Percentiles rank a stretch among this genome's conserved stretches.
phyloP scores from a whole-genome alignment of 2,113 vertebrate genomes.

The Otolemur garnettii region DNA sequence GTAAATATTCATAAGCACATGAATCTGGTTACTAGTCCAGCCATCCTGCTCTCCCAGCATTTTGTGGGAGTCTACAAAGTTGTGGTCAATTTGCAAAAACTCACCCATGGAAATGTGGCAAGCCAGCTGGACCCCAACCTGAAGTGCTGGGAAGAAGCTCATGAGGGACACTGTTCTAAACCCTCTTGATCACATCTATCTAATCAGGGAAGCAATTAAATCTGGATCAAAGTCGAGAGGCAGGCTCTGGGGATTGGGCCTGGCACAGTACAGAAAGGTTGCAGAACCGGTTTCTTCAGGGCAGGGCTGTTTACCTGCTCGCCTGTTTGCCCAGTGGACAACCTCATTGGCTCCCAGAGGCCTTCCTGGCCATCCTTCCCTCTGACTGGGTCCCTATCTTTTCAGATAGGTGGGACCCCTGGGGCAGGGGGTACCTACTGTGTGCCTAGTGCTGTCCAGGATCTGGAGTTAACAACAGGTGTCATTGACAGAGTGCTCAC shows the following conservation, averaged over 20 bases:
- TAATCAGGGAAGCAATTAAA: conserved; percentile 57
- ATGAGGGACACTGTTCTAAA: conserved; percentile 55
- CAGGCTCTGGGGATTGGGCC: conserved; percentile 52
- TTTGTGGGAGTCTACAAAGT: background rate
- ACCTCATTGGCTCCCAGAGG: conserved; percentile 42
- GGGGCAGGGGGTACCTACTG: conserved; percentile 5
- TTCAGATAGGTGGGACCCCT: background rate
- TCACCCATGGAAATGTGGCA: background rate
- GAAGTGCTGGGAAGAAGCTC: conserved; percentile 23
- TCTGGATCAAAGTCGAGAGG: conserved; percentile 56
- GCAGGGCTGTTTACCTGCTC: conserved; percentile 51
- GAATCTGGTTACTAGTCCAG: background rate
- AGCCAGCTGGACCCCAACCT: background rate
- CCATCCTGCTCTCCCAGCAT: background rate
- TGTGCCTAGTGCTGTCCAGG: conserved; percentile 50
- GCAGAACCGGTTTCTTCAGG: conserved; percentile 71
- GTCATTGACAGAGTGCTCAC: background rate
- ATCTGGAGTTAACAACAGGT: conserved; percentile 12
- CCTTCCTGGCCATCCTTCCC: background rate
- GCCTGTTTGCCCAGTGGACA: conserved; percentile 12
- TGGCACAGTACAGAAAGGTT: conserved; percentile 30
- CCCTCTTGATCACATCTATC: conserved; percentile 17
- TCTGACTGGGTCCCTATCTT: background rate
- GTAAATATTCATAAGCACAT: background rate
- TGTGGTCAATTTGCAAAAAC: conserved; percentile 9